Evolutionary conservation across 2,888 invertebrate species (phyloP).

Genomic region (Hypolimnas misippus): DNA sequence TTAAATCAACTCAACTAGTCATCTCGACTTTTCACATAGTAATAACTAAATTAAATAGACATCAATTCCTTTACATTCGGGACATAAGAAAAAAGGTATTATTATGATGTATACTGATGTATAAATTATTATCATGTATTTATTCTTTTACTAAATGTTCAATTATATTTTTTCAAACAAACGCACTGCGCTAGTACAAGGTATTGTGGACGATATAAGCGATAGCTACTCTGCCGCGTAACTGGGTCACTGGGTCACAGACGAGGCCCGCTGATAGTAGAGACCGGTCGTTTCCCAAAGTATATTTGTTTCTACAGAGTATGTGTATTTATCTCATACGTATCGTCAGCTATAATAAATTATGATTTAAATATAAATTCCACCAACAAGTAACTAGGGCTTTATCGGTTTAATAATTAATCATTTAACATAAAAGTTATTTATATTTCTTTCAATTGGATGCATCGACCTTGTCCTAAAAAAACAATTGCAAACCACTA

Average conservation of each 20-base stretch:
- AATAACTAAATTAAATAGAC: too few relatives aligned
- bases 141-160: not conserved
- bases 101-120: too few relatives aligned
- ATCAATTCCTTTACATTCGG: too few relatives aligned
- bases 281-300: conserved; percentile 69
- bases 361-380: not conserved
- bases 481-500: conserved; percentile 36
- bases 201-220: conserved; percentile 59
- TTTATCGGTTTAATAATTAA: conserved; percentile 11
- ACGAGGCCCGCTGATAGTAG: conserved; percentile 63
- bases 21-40: too few relatives aligned
- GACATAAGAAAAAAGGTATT: too few relatives aligned
- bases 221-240: conserved; percentile 78
- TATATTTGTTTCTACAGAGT: conserved; percentile 50
- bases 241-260: conserved; percentile 87
- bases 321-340: conserved; percentile 1
- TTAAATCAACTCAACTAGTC: too few relatives aligned
- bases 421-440: not conserved
- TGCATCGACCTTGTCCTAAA: conserved; percentile 55
- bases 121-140: too few relatives aligned
- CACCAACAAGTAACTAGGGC: not conserved
- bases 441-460: not conserved
- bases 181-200: conserved; percentile 38
- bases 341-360: conserved; percentile 22
- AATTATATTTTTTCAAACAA: conserved; percentile 13